A percentile compares a stretch with the other conserved stretches of the same genome.
These are phyloP conservation scores for Cepaea nemoralis DNA, from an alignment of 1,140 invertebrate genomes.

Conservation along the genomic window DNA sequence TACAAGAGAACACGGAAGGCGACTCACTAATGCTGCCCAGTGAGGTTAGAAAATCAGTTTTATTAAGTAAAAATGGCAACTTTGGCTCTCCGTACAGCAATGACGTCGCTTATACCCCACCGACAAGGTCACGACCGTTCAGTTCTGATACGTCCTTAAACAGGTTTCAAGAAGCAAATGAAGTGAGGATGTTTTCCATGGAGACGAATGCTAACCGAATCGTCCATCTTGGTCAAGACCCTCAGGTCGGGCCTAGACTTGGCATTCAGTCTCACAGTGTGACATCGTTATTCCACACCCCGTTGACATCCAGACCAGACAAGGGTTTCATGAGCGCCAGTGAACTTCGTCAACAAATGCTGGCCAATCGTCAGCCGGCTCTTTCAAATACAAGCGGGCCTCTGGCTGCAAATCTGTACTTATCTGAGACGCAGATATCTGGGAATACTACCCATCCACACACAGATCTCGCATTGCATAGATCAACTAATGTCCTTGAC, in stretches of 20 bases:
- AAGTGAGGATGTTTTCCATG: constrained; percentile 55
- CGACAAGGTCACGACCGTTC: constrained; percentile 19
- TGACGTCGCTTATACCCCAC: neutral
- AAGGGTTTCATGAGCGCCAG: constrained; percentile 36
- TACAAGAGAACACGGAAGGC: constrained; percentile 44
- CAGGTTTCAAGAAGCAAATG: constrained; percentile 47
- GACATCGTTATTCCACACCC: constrained; percentile 27
- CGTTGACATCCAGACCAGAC: neutral
- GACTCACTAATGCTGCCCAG: constrained; percentile 48
- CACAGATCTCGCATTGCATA: neutral
- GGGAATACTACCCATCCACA: neutral
- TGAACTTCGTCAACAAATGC: constrained; percentile 45
- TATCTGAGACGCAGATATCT: neutral
- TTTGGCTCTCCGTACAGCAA: neutral
- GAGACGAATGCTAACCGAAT: constrained; percentile 59
- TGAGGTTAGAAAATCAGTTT: constrained; percentile 43
- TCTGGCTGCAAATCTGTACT: neutral
- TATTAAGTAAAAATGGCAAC: constrained; percentile 25
- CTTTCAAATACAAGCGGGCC: neutral
- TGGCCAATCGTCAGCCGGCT: constrained; percentile 49
- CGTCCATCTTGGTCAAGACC: constrained; percentile 59
- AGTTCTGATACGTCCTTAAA: constrained; percentile 46
- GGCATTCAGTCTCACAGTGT: constrained; percentile 21
- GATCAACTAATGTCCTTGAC: neutral
- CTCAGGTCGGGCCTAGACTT: constrained; percentile 23